Evolutionary conservation across 2,888 invertebrate genomes (phyloP).

Genomic region (Hydropsyche betteni): DNA sequence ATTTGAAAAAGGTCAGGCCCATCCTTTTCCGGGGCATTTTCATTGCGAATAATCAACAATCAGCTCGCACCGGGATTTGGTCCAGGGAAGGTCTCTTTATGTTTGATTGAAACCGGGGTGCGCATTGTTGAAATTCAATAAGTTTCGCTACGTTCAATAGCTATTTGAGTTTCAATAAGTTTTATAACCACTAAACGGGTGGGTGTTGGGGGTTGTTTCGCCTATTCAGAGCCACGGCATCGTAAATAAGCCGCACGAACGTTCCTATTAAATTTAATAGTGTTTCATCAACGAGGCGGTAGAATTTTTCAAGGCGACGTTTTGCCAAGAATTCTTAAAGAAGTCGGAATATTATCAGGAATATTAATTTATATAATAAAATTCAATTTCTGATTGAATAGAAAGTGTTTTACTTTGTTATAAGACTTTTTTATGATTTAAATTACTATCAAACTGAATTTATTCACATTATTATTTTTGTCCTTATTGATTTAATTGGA

Average conservation of each 20-base stretch:
- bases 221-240: constrained; percentile 16
- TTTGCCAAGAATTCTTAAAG: no score
- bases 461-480: no score
- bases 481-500: no score
- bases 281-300: constrained; percentile 1
- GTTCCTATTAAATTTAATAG: background rate
- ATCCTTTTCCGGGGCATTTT: constrained; percentile 20
- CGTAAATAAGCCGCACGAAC: constrained; percentile 1
- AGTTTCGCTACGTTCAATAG: constrained; percentile 18
- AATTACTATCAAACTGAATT: no score
- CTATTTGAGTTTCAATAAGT: constrained; percentile 29
- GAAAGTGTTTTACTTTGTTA: no score
- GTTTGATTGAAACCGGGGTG: constrained; percentile 28
- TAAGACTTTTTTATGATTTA: no score
- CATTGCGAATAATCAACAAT: constrained; percentile 30
- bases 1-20: constrained; percentile 18
- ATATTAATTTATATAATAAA: no score
- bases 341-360: no score
- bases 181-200: constrained; percentile 23
- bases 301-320: no score
- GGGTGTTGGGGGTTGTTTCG: background rate
- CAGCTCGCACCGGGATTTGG: constrained; percentile 21
- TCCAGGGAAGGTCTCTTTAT: background rate
- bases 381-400: no score
- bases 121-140: constrained; percentile 28